Base-by-base conservation (phyloP, 2,888 invertebrate species). In the Ophion ellenae region DNA sequence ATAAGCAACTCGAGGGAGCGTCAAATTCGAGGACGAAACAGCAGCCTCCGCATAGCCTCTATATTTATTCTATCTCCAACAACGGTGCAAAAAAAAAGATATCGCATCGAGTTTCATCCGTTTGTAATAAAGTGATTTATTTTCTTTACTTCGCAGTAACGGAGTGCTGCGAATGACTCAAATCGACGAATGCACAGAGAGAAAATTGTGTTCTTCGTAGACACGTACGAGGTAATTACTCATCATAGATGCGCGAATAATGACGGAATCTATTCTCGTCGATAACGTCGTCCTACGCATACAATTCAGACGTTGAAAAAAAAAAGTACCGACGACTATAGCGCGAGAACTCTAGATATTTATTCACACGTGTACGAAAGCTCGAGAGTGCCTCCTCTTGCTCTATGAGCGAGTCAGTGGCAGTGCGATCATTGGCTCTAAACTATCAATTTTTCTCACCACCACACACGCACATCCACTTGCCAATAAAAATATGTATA, bases 191-290 rank as follows among this genome's bases (percentile, higher is more conserved):
- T 75, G 61, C 28, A 75, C 45, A 9, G 66, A 66, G 63, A 28
- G 66, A 66, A 47, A 75, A 63, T 63, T 63, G 61, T 40, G 61
- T 63, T 24, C n/a, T 40, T 81, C 32, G 36, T 67, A 59, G 66
- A 57, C 75, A 11, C 78, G 53, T 20, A 67, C 57, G 20, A 17
- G 24, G 75, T 83, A 80, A 83, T 83, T 75, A 75, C 53, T 83
- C 83, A 70, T 70, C 79, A 63, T 61, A 47, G 67, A 69, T 59
- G 63, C 40, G 74, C 74, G 63, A 45, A 69, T 47, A 83, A 80
- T 57, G 80, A 75, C 80, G 64, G 45, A 20, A 69, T 83, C 79
- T 80, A 79, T 80, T 83, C 69, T 67, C 63, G 73, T 80, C 74
- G 70, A 70, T 79, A 83, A 36, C 63, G 63, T 74, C 45, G 24